Evolutionary conservation across 2,113 vertebrate genomes (phyloP).

Genomic region (Chaenogobius annularis): DNA sequence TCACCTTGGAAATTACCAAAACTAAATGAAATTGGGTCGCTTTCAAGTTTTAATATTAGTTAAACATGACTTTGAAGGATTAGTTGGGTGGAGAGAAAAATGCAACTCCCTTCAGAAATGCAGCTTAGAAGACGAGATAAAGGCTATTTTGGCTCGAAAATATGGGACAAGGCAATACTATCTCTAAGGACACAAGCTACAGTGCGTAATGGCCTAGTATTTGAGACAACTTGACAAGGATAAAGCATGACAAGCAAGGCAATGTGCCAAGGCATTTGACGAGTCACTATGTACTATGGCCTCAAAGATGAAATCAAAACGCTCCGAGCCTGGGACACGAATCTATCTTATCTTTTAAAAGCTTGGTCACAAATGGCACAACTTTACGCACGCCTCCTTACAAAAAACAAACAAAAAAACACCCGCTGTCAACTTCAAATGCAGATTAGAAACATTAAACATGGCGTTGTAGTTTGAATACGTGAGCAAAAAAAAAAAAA

Average conservation of each 20-base stretch:
- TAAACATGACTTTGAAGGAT: slow-evolving; percentile 9
- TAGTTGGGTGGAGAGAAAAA: background rate
- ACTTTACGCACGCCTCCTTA: background rate
- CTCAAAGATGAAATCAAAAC: slow-evolving; percentile 1
- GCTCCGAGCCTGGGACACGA: slow-evolving; percentile 1
- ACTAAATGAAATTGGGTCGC: slow-evolving; percentile 11
- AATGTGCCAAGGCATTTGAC: background rate
- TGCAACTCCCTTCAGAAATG: background rate
- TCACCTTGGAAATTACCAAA: slow-evolving; percentile 25
- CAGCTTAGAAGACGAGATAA: slow-evolving; percentile 3
- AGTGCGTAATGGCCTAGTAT: background rate
- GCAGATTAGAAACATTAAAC: slow-evolving; percentile 56
- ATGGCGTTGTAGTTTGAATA: slow-evolving; percentile 54
- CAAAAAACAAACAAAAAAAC: slow-evolving; percentile 10
- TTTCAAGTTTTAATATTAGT: slow-evolving; percentile 9
- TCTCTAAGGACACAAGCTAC: background rate
- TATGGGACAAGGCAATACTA: slow-evolving; percentile 16
- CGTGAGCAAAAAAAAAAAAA: slow-evolving; percentile 47
- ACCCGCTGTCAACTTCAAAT: slow-evolving; percentile 24
- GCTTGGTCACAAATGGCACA: background rate
- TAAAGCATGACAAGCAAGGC: background rate
- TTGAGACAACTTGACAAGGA: slow-evolving; percentile 1
- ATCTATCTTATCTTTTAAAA: slow-evolving; percentile 7
- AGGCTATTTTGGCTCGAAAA: slow-evolving; percentile 10
- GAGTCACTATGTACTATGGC: background rate